Evolutionary conservation across 2,113 vertebrate species (phyloP).

Genomic region (Lagopus muta): DNA sequence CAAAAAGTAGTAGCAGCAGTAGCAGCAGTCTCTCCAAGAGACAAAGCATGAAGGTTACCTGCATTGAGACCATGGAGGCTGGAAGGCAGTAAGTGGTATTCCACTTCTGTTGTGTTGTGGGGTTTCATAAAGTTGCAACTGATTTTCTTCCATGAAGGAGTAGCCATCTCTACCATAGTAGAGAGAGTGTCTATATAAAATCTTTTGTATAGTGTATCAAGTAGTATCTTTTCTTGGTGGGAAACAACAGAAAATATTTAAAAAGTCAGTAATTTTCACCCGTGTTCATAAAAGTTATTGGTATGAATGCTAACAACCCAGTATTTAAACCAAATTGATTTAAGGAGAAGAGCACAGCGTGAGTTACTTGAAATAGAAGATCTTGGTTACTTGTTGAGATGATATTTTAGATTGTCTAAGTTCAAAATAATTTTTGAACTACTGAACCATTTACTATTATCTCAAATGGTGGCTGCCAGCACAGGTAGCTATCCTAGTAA

Average conservation of each 20-base stretch:
- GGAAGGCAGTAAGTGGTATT: neutral
- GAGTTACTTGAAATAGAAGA: neutral
- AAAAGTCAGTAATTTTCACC: neutral
- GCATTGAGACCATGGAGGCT: neutral
- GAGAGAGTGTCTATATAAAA: neutral
- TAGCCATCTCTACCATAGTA: neutral
- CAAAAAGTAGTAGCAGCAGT: neutral
- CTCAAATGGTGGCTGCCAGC: neutral
- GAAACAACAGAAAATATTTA: neutral
- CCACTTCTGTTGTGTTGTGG: neutral
- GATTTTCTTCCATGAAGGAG: neutral
- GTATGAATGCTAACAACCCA: neutral
- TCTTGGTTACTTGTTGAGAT: neutral
- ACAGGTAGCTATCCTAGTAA: neutral
- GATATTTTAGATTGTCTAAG: neutral
- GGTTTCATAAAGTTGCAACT: neutral
- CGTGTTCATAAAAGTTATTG: neutral
- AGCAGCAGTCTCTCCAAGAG: neutral
- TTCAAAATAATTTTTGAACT: neutral
- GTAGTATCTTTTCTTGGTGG: neutral
- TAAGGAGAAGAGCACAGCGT: neutral
- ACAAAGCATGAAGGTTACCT: fast-evolving
- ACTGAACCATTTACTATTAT: neutral
- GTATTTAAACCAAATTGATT: neutral
- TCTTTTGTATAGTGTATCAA: neutral